Evolutionary conservation across 2,888 invertebrate genomes (phyloP).

Genomic region (Ephialtes manifestator): DNA sequence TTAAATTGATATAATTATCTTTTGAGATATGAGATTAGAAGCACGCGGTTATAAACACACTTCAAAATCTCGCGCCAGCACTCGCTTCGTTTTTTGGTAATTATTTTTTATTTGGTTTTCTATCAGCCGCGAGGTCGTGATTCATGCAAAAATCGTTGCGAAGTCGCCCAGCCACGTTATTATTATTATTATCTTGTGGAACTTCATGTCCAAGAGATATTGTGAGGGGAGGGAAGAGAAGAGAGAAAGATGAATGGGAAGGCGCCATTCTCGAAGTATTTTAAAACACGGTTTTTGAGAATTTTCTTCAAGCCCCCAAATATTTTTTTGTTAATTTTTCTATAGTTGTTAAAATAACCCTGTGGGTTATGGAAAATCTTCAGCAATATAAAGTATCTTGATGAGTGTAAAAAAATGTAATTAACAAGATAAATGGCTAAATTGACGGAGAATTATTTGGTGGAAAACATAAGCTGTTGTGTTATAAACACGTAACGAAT

Average conservation of each 20-base stretch:
- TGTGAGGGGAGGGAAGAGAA: slow-evolving; percentile 11
- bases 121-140: slow-evolving; percentile 15
- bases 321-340: no score
- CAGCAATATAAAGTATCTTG: no score
- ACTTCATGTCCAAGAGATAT: neutral
- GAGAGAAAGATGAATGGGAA: slow-evolving; percentile 23
- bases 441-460: no score
- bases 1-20: slow-evolving; percentile 33
- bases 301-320: no score
- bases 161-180: slow-evolving; percentile 14
- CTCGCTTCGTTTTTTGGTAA: neutral
- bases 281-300: no score
- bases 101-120: neutral
- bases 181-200: neutral
- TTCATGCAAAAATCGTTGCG: slow-evolving; percentile 34
- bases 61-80: slow-evolving; percentile 56
- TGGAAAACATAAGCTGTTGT: no score
- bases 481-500: slow-evolving; percentile 38
- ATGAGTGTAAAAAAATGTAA: no score
- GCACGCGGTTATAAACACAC: slow-evolving; percentile 66
- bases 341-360: no score
- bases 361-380: no score
- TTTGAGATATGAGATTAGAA: slow-evolving; percentile 24
- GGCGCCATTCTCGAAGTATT: neutral
- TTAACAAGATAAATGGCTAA: no score